A percentile compares a stretch with the other conserved stretches of the same genome.
phyloP scores from a whole-genome alignment of 2,888 invertebrate genomes.

The Deladenus siricidicola region DNA sequence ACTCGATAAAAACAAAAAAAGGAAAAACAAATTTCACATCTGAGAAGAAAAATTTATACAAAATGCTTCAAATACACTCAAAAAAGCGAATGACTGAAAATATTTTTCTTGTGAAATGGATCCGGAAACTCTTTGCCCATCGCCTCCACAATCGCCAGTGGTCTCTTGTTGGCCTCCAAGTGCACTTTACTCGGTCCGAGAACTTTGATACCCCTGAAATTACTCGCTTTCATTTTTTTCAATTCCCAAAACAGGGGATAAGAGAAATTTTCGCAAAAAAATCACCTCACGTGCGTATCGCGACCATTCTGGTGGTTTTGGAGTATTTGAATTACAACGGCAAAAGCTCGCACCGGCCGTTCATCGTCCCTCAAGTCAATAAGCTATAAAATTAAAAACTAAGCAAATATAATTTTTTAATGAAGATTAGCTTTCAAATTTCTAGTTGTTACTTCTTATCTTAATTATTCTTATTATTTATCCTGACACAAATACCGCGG shows the following conservation, averaged over 20 bases:
- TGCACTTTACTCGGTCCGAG: conserved; percentile 16
- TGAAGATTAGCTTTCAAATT: too few species aligned
- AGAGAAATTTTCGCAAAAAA: neutral
- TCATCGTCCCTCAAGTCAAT: conserved; percentile 35
- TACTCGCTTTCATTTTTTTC: neutral
- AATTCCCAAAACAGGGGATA: neutral
- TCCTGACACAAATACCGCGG: too few species aligned
- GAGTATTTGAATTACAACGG: conserved; percentile 89
- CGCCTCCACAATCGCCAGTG: conserved; percentile 9
- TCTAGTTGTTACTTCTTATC: too few species aligned
- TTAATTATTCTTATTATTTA: too few species aligned
- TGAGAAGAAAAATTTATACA: too few species aligned
- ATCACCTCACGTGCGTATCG: conserved; percentile 25
- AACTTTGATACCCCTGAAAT: conserved; percentile 17
- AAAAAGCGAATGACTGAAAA: conserved; percentile 10
- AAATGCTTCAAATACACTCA: too few species aligned
- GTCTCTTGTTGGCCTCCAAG: conserved; percentile 10
- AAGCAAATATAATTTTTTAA: too few species aligned
- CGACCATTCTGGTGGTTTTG: conserved; percentile 98
- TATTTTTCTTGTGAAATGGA: conserved; percentile 4
- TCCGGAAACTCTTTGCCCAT: conserved; percentile 12
- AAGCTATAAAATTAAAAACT: conserved; percentile 24
- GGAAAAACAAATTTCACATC: too few species aligned
- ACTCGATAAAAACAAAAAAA: too few species aligned
- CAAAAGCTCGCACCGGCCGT: conserved; percentile 77